Evolutionary conservation across 2,113 vertebrate genomes (phyloP), one percentile per base, ranked within the genome.

Genomic region (Erythrocebus patas): DNA sequence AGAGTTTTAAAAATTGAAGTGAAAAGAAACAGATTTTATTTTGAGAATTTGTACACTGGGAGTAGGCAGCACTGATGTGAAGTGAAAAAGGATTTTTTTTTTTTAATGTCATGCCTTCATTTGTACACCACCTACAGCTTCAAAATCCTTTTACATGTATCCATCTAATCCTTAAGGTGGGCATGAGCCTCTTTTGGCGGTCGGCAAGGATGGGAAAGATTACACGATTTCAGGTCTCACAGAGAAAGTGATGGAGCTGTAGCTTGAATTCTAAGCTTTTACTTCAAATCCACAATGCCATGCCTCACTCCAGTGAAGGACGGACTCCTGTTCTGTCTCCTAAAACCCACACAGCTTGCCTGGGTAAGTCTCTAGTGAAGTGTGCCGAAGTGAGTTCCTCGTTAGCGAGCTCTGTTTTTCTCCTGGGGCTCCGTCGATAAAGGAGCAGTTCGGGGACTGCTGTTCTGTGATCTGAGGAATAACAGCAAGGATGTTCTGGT

Each of bases 31-130:
- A 30, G 35, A 48, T 89, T 94, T 64, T 55, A 76, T 91, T 88
- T 95, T 88, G 78, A 43, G 78, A 89, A 96, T 66, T 92, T 85
- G 45, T 80, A 66, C 7, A n/a, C 61, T 30, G 61, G n/a, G 38
- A 59, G 52, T 64, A 84, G 35, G 59, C 16, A 93, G 40, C 50
- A 87, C n/a, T 61, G 48, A 76, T 57, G 8, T 57, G 73, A 72
- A 89, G 11, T 79, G 25, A 79, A 89, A 66, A 40, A 7, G 35
- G 27, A 59, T 35, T 85, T 85, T 79, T 68, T 68, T 50, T 50
- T 50, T 50, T 50, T 14, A 91, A 91, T 81, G 84, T 14, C 14
- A 1, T 55, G 3, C 0, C 38, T 93, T 91, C 18, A n/a, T 93
- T 55, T 76, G 35, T 73, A 32, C 5, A 73, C 50, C 16, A 17